These are phyloP conservation scores for Mus pahari DNA, from an alignment of 2,113 vertebrate species.

Conservation along the genomic window DNA sequence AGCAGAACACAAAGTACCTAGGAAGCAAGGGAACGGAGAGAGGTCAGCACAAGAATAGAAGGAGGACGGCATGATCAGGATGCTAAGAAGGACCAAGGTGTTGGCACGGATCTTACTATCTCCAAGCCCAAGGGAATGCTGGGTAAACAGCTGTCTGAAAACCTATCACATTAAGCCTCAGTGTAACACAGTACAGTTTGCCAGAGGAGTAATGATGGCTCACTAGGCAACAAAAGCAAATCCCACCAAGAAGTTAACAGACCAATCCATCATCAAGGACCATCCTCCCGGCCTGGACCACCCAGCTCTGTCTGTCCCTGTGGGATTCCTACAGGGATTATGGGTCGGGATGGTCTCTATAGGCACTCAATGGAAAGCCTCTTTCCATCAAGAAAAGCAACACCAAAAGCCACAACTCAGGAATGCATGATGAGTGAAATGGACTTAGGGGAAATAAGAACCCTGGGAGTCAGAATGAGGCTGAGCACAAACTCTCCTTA, in stretches of 20 bases:
- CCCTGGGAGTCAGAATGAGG: background rate
- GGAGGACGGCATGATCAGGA: fast-evolving
- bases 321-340: background rate
- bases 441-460: background rate
- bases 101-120: background rate
- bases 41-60: background rate
- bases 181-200: fast-evolving
- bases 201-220: background rate
- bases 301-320: too few species aligned
- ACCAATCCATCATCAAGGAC: background rate
- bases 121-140: background rate
- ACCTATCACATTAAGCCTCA: background rate
- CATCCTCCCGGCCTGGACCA: background rate
- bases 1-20: background rate
- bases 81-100: background rate
- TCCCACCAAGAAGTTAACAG: background rate
- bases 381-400: background rate
- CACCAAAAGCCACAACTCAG: background rate
- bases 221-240: background rate
- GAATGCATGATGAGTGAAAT: background rate
- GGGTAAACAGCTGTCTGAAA: background rate
- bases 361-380: background rate
- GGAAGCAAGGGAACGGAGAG: background rate
- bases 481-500: background rate
- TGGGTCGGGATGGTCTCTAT: background rate